These are phyloP conservation scores for Callorhinus ursinus DNA, from an alignment of 2,113 vertebrate genomes.

Conservation along the genomic window DNA sequence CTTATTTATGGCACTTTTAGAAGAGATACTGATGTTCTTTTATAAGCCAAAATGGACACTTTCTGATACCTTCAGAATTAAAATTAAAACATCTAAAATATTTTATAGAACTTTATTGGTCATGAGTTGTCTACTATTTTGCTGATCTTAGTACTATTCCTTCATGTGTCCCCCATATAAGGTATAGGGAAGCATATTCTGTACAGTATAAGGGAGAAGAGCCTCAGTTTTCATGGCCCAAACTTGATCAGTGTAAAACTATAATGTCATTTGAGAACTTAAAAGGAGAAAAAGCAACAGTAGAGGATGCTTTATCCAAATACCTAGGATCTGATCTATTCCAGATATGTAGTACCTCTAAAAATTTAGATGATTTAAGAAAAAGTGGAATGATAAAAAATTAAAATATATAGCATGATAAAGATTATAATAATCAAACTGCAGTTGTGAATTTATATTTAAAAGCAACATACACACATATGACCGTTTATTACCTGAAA, in stretches of 20 bases:
- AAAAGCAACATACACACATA: background rate
- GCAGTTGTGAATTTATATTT: background rate
- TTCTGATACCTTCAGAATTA: conserved; percentile 55
- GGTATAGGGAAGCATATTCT: background rate
- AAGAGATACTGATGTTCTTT: conserved; percentile 51
- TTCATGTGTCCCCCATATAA: background rate
- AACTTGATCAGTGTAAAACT: background rate
- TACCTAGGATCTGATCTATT: background rate
- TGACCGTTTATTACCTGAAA: background rate
- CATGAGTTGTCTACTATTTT: background rate
- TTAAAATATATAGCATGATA: background rate
- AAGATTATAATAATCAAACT: background rate
- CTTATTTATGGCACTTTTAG: conserved; percentile 63
- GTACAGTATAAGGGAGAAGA: background rate
- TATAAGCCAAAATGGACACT: conserved; percentile 31
- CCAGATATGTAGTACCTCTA: background rate
- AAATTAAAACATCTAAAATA: conserved; percentile 49
- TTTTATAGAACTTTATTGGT: background rate
- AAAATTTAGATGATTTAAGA: conserved; percentile 26
- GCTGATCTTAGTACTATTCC: background rate
- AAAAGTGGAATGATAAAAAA: background rate
- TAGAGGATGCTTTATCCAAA: background rate
- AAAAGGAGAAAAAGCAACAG: background rate
- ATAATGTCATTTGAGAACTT: background rate
- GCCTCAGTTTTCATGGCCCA: background rate